Evolutionary conservation across 1,140 invertebrate species (phyloP), one percentile per base, ranked within the genome.

Genomic region (Dinothrombium tinctorium): DNA sequence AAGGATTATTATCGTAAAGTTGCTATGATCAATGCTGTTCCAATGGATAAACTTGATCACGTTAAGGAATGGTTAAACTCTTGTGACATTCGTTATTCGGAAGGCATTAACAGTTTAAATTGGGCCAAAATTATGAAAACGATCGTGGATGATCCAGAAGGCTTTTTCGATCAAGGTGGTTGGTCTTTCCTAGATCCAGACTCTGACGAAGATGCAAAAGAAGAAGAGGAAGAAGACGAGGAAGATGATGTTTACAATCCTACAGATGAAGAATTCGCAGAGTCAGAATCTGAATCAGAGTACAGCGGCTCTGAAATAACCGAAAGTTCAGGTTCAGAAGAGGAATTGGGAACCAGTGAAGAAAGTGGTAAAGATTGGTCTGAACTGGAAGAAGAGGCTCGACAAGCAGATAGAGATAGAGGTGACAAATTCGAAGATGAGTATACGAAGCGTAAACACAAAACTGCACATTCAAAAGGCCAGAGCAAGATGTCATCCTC

Each of bases 81-180:
- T 1, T 94, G 86, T 58, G 89, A 96, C 54, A 92, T 95, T 47
- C 71, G 81, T 25, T 99, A 96, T 56, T 86, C 87, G 0, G 92
- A 99, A 61, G 94, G 94, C 52, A 80, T 95, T 35, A 90, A 98
- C 56, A 92, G 84, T 20, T 68, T 99, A 41, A 98, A 99, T 62
- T 99, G 94, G 94, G 72, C 77, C 0, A 98, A 98, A 60, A 94
- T 99, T 51, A 98, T 99, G 92, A 98, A 98, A 61, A 98, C 90
- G 0, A 98, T 99, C 49, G 82, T 76, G 0, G 90, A 98, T 58
- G 90, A 99, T 63, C 87, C 89, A 0, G 86, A 94, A 56, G 86
- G 81, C 1, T 99, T 99, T 67, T 98, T 99, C 59, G 86, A 95
- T 28, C 81, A 74, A 52, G 92, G 92, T 33, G 94, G 94, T 6